These are phyloP conservation scores for Cylloceria caligata DNA, from an alignment of 2,888 invertebrate genomes.

Conservation along the genomic window DNA sequence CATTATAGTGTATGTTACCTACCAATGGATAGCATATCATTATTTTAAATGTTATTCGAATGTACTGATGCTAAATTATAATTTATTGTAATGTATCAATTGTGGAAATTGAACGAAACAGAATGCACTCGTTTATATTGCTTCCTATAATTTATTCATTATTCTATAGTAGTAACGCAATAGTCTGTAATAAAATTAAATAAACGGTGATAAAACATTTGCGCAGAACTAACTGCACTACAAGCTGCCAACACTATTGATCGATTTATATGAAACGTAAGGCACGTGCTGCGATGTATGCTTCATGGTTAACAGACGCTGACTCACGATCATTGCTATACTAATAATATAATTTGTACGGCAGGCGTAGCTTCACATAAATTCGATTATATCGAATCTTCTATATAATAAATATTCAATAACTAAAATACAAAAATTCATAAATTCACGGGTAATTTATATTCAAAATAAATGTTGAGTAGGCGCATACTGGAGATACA, in stretches of 20 bases:
- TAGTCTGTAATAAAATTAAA: constrained; percentile 2
- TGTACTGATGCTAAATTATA: too few species aligned
- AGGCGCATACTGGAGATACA: constrained; percentile 12
- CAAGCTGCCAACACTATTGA: not conserved
- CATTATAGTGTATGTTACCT: too few species aligned
- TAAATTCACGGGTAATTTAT: not conserved
- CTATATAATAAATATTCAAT: constrained; percentile 4
- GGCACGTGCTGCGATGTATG: not conserved
- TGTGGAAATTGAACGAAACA: not conserved
- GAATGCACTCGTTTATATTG: not conserved
- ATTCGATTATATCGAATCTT: constrained; percentile 3
- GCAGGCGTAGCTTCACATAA: not conserved
- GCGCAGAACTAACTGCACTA: not conserved
- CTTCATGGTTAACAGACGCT: not conserved
- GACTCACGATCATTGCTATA: constrained; percentile 4
- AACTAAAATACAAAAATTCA: too few species aligned
- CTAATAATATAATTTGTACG: constrained; percentile 32
- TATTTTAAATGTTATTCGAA: too few species aligned
- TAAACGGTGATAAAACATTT: constrained; percentile 13
- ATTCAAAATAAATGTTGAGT: constrained; percentile 5
- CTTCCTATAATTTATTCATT: constrained; percentile 29
- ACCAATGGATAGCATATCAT: too few species aligned
- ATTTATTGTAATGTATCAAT: too few species aligned
- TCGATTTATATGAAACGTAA: not conserved
- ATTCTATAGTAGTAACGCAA: constrained; percentile 10